Percentiles rank a stretch among this genome's conserved stretches.
Conservation (phyloP, 2,113 vertebrate genomes). For the Uropsilus gracilis region DNA sequence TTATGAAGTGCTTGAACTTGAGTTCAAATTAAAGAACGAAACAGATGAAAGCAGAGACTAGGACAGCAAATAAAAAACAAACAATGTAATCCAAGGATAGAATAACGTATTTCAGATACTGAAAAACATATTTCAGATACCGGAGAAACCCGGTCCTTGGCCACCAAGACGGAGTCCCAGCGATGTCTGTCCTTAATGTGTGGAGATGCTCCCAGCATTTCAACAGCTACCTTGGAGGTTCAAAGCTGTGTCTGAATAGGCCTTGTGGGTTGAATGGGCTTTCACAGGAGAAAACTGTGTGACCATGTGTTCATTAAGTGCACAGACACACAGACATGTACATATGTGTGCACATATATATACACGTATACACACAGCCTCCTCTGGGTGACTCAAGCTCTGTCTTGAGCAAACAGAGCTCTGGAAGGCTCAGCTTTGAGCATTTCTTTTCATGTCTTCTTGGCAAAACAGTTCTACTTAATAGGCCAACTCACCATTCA, state of each 20-base stretch:
- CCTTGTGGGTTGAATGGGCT: neutral
- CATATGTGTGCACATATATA: too few relatives aligned
- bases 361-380: too few relatives aligned
- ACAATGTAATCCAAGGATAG: constrained; percentile 9
- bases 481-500: constrained; percentile 60
- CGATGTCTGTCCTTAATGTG: neutral
- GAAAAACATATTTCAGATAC: constrained; percentile 2
- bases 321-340: neutral
- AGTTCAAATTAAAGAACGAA: constrained; percentile 36
- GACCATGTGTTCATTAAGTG: too few relatives aligned
- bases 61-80: constrained; percentile 49
- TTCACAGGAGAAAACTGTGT: neutral
- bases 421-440: neutral
- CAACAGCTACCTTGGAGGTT: neutral
- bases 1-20: neutral
- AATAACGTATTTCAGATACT: neutral
- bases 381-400: neutral
- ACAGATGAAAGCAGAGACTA: constrained; percentile 44
- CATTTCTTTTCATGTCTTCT: constrained; percentile 61
- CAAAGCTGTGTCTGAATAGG: neutral
- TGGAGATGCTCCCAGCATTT: too few relatives aligned
- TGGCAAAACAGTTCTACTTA: constrained; percentile 69
- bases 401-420: neutral
- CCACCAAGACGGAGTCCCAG: neutral
- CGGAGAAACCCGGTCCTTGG: neutral